Conservation (phyloP, 1,140 invertebrate genomes). For the Medauroidea extradentata region DNA sequence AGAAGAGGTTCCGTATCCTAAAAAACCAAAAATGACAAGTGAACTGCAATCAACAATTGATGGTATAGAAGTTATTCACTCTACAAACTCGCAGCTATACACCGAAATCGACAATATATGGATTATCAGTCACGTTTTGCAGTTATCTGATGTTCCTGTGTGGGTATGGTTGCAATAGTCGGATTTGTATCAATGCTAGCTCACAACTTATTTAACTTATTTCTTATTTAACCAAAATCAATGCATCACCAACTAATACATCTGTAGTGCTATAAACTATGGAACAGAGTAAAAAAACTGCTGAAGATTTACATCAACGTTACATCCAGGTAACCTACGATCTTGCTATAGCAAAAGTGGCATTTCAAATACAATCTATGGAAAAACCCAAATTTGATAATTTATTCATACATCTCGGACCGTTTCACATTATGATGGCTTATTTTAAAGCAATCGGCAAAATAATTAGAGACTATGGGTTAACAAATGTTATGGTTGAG, state of each 20-base stretch:
- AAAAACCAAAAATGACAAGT: not conserved
- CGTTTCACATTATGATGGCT: conserved; percentile 46
- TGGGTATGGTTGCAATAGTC: conserved; percentile 35
- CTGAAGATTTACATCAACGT: conserved; percentile 27
- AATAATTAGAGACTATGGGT: conserved; percentile 42
- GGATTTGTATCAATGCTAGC: conserved; percentile 20
- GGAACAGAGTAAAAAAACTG: conserved; percentile 29
- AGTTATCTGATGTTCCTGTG: conserved; percentile 23
- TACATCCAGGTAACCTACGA: conserved; percentile 39
- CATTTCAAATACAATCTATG: conserved; percentile 38
- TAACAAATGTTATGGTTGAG: conserved; percentile 41
- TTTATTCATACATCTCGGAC: conserved; percentile 46
- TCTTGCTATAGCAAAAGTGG: conserved; percentile 42
- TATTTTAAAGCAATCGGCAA: conserved; percentile 48
- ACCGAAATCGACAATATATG: not conserved
- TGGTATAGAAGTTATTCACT: not conserved
- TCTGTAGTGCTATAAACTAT: conserved; percentile 40
- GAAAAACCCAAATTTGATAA: conserved; percentile 33
- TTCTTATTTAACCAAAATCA: conserved; percentile 38
- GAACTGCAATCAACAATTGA: not conserved
- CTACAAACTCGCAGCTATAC: not conserved
- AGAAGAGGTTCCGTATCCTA: not conserved
- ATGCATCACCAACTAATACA: conserved; percentile 36
- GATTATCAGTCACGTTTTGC: not conserved
- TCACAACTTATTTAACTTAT: conserved; percentile 30